Percentiles rank a stretch among this genome's conserved stretches.
These are phyloP conservation scores for Spicauda simplicius DNA, from an alignment of 2,888 invertebrate genomes.

Conservation along the genomic window DNA sequence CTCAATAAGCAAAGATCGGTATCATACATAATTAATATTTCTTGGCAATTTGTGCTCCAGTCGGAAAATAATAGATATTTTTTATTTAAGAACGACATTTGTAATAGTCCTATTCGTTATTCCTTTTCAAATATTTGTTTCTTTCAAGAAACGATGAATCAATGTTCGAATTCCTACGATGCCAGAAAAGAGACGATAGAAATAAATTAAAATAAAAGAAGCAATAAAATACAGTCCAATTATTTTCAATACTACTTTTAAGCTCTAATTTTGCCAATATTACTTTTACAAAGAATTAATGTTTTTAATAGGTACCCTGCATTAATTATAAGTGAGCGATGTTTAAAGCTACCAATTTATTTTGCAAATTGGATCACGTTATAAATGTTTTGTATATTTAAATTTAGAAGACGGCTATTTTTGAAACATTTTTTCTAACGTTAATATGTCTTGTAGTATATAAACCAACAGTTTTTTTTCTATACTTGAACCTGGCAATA, in stretches of 20 bases:
- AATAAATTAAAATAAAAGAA: too few relatives aligned
- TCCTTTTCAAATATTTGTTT: slow-evolving; percentile 21
- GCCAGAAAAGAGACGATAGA: too few relatives aligned
- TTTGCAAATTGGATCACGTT: too few relatives aligned
- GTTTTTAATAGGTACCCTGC: not conserved
- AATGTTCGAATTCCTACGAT: not conserved
- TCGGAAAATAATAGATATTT: slow-evolving; percentile 15
- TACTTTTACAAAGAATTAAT: not conserved
- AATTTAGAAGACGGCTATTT: too few relatives aligned
- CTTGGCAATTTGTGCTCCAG: slow-evolving; percentile 17
- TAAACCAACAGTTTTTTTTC: too few relatives aligned
- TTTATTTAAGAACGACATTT: slow-evolving; percentile 17
- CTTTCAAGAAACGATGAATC: slow-evolving; percentile 7
- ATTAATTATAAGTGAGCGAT: not conserved
- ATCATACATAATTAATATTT: slow-evolving; percentile 35
- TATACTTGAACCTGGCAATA: too few relatives aligned
- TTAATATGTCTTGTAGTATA: too few relatives aligned
- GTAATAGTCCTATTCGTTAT: slow-evolving; percentile 17
- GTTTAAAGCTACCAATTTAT: too few relatives aligned
- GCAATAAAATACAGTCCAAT: too few relatives aligned
- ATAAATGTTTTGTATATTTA: too few relatives aligned
- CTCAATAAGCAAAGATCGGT: slow-evolving; percentile 20
- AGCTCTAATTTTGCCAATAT: not conserved
- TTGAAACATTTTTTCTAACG: too few relatives aligned
- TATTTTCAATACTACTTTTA: not conserved